Conservation (phyloP, 1,140 invertebrate genomes). For the Heliconius congener region DNA sequence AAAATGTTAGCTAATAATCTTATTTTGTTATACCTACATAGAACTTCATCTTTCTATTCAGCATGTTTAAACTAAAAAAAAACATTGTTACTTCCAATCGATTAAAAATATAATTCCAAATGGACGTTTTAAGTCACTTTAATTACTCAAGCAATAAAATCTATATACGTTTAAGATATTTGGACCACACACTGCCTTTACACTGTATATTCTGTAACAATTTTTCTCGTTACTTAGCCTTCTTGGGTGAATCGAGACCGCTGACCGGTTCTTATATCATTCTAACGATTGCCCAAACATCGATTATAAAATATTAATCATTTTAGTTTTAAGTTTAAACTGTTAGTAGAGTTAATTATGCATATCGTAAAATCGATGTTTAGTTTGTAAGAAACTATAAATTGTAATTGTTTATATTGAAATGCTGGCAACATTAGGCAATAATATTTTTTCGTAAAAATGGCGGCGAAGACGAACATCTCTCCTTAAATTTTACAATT, state of each 20-base stretch:
- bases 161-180: conserved; percentile 39
- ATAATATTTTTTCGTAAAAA: no score
- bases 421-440: no score
- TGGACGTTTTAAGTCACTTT: neutral
- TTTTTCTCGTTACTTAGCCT: conserved; percentile 46
- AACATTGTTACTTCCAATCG: neutral
- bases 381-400: neutral
- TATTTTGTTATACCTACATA: neutral
- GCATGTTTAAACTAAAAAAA: neutral
- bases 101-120: neutral
- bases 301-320: conserved; percentile 3
- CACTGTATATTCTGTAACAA: conserved; percentile 39
- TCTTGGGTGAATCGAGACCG: conserved; percentile 37
- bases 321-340: neutral
- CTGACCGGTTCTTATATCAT: conserved; percentile 24
- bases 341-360: neutral
- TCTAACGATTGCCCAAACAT: conserved; percentile 3
- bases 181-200: conserved; percentile 51
- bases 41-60: neutral
- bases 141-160: conserved; percentile 20
- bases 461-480: no score
- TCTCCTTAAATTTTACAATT: no score
- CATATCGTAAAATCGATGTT: neutral
- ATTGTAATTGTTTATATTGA: neutral
- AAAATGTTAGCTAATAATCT: no score